A percentile compares a stretch with the other conserved stretches of the same genome.
Evolutionary conservation across 2,113 vertebrate genomes (phyloP).

Genomic region (Ailuropoda melanoleuca): DNA sequence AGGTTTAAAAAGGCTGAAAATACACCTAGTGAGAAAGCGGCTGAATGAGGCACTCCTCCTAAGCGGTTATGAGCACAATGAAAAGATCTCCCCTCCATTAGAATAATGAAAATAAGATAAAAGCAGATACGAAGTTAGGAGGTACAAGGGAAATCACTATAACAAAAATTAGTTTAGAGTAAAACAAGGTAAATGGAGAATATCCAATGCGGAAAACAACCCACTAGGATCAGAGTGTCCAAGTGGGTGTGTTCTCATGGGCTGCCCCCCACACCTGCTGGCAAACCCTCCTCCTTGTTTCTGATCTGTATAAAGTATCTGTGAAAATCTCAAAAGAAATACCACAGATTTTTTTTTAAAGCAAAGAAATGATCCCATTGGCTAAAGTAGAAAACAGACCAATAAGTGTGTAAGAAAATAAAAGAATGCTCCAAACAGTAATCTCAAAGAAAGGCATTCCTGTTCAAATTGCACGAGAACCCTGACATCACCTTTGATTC

Average conservation of each 20-base stretch:
- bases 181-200: neutral
- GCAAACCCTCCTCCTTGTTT: neutral
- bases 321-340: neutral
- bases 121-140: neutral
- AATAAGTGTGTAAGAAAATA: neutral
- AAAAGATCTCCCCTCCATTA: neutral
- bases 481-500: neutral
- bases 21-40: neutral
- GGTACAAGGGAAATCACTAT: neutral
- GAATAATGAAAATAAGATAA: neutral
- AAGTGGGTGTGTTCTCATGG: neutral
- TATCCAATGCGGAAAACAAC: neutral
- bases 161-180: neutral
- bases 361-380: neutral
- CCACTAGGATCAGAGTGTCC: neutral
- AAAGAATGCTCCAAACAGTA: neutral
- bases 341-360: neutral
- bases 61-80: neutral
- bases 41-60: neutral
- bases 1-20: neutral
- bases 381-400: neutral
- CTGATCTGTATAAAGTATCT: neutral
- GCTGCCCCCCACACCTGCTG: accelerated
- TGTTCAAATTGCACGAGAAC: neutral
- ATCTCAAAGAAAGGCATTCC: neutral